phyloP scores from a whole-genome alignment of 2,113 vertebrate species.

The Australoheros scitulus region DNA sequence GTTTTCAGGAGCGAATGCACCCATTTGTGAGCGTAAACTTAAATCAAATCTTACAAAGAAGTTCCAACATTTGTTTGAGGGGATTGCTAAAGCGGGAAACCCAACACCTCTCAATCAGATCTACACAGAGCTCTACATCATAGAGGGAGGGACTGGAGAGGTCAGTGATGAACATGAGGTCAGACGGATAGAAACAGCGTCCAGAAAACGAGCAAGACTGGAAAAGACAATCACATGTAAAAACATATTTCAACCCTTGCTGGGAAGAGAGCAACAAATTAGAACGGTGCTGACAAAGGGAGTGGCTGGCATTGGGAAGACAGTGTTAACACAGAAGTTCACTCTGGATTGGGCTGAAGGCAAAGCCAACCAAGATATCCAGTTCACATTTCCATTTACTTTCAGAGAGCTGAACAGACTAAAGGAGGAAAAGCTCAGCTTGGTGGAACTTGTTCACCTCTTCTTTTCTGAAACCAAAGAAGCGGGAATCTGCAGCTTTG shows the following conservation, averaged over 20 bases:
- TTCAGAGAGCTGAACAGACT: neutral
- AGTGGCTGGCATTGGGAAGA: conserved; percentile 8
- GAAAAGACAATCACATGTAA: neutral
- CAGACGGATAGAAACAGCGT: conserved; percentile 49
- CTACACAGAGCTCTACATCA: conserved; percentile 65
- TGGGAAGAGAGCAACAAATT: neutral
- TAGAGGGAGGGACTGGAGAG: conserved; percentile 32
- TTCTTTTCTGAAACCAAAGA: neutral
- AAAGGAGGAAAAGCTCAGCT: neutral
- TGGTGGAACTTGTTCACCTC: neutral
- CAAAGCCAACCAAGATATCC: neutral
- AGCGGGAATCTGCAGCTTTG: neutral
- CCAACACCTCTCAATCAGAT: conserved; percentile 44
- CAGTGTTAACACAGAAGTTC: conserved; percentile 2
- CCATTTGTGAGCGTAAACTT: neutral
- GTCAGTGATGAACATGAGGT: conserved; percentile 50
- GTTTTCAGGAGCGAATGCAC: neutral
- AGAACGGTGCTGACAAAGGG: conserved; percentile 1
- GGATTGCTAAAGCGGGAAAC: conserved; percentile 11
- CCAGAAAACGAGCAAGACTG: neutral
- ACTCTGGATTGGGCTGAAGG: conserved; percentile 6
- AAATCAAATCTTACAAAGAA: conserved; percentile 16
- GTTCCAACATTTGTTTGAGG: conserved; percentile 27
- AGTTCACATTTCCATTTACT: conserved; percentile 2
- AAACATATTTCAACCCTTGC: conserved; percentile 5